Evolutionary conservation across 1,140 invertebrate species (phyloP), one percentile per base, ranked within the genome.

Genomic region (Eupristina koningsbergeri): DNA sequence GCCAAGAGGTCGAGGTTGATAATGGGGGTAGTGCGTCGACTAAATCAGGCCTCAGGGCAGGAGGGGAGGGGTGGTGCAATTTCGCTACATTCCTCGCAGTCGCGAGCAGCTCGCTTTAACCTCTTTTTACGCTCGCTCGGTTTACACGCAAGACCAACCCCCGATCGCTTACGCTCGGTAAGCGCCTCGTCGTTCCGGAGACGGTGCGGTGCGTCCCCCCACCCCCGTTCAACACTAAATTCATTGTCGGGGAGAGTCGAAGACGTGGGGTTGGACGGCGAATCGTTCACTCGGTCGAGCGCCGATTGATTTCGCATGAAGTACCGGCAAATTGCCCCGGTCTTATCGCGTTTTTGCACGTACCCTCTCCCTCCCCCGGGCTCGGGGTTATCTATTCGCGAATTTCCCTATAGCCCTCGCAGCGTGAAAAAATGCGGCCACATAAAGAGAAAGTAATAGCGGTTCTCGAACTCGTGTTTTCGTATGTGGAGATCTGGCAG

Each of bases 331-430:
- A 71, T 71, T 71, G 22, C 34, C 39, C 67, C 6, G 34, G 22
- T 36, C 36, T 71, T 71, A 71, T 71, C 67, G 67, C 67, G 22
- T 71, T 71, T 67, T 71, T 71, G 67, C 67, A 71, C 67, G 9
- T 41, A 26, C 36, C 0, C 19, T 15, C 22, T 41, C 15, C 7
- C n/a, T 45, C 11, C 36, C n/a, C 34, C 15, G 36, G 3, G 34
- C 19, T 19, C 31, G 11, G 22, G 7, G 67, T n/a, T 0, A 3
- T 19, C 22, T 13, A 13, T 26, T 22, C 15, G 6, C 41, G 36
- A n/a, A n/a, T n/a, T n/a, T n/a, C n/a, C n/a, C n/a, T n/a, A n/a
- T n/a, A n/a, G n/a, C n/a, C n/a, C n/a, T n/a, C n/a, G n/a, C n/a
- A n/a, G n/a, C n/a, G n/a, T n/a, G n/a, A n/a, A n/a, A n/a, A n/a